Conservation (phyloP, 2,797 vertebrate genomes). For the Poecilia gillii region DNA sequence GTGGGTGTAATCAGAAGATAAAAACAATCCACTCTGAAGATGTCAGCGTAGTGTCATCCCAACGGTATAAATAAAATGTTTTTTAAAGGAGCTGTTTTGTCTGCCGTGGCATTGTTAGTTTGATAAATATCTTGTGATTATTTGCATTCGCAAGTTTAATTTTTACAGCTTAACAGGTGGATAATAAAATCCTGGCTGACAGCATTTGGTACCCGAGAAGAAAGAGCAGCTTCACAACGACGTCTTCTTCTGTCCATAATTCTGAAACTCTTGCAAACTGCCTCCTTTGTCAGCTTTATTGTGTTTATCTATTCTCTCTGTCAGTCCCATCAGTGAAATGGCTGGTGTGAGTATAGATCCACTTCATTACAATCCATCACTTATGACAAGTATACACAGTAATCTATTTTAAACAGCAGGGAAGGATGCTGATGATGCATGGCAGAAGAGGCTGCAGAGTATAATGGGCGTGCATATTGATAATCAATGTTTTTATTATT, state of each 20-base stretch:
- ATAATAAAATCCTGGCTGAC: slow-evolving; percentile 11
- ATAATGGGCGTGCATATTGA: slow-evolving; percentile 63
- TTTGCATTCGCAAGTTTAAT: not conserved
- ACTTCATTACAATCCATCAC: slow-evolving; percentile 75
- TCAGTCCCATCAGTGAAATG: slow-evolving; percentile 56
- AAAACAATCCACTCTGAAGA: not conserved
- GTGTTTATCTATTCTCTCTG: slow-evolving; percentile 64
- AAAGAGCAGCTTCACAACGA: slow-evolving; percentile 7
- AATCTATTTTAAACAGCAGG: slow-evolving; percentile 74
- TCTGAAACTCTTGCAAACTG: slow-evolving; percentile 26
- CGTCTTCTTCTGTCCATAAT: slow-evolving; percentile 2
- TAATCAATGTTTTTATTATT: slow-evolving; percentile 52
- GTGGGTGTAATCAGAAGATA: not conserved
- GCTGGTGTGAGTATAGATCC: slow-evolving; percentile 69
- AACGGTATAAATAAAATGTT: not conserved
- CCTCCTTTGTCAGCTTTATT: slow-evolving; percentile 54
- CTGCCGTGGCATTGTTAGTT: not conserved
- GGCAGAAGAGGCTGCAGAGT: slow-evolving; percentile 60
- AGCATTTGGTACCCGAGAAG: slow-evolving; percentile 18
- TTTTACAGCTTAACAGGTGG: slow-evolving; percentile 4
- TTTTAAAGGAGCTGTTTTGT: not conserved
- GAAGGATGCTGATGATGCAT: slow-evolving; percentile 72
- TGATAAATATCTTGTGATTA: not conserved
- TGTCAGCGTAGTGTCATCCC: not conserved
- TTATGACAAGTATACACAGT: slow-evolving; percentile 69